A percentile compares a stretch with the other conserved stretches of the same genome.
Conservation (phyloP, 2,888 invertebrate genomes). For the Drosophila subquinaria region DNA sequence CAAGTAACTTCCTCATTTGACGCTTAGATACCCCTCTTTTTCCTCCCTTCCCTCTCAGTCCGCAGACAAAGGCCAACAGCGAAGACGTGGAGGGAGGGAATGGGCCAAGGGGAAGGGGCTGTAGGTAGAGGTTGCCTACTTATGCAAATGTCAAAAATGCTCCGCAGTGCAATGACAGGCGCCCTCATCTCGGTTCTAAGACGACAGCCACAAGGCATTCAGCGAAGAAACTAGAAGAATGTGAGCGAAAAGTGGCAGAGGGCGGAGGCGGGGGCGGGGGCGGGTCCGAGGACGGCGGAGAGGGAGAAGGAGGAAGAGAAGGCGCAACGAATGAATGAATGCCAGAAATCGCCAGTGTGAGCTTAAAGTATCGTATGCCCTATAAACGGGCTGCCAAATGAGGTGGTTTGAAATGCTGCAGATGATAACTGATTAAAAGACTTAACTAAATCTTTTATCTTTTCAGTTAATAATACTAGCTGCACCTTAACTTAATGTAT, state of each 20-base stretch:
- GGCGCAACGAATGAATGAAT: neutral
- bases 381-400: neutral
- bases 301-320: neutral
- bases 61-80: constrained; percentile 47
- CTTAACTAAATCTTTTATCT: too few relatives aligned
- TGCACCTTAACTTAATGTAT: too few relatives aligned
- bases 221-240: constrained; percentile 3
- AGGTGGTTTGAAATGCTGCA: neutral
- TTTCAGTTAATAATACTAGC: too few relatives aligned
- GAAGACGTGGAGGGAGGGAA: too few relatives aligned
- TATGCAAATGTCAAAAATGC: constrained; percentile 76
- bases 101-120: neutral
- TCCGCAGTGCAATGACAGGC: constrained; percentile 69
- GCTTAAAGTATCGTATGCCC: constrained; percentile 5
- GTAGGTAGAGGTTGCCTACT: constrained; percentile 45
- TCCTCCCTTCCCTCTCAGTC: constrained; percentile 7
- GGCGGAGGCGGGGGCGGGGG: too few relatives aligned
- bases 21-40: constrained; percentile 33
- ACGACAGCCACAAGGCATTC: constrained; percentile 36
- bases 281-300: too few relatives aligned
- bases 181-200: constrained; percentile 24
- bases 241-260: neutral
- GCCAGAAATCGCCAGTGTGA: constrained; percentile 21
- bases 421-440: neutral
- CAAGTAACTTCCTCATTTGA: constrained; percentile 65